phyloP scores from a whole-genome alignment of 1,140 invertebrate genomes.

The Eulimnadia texana region DNA sequence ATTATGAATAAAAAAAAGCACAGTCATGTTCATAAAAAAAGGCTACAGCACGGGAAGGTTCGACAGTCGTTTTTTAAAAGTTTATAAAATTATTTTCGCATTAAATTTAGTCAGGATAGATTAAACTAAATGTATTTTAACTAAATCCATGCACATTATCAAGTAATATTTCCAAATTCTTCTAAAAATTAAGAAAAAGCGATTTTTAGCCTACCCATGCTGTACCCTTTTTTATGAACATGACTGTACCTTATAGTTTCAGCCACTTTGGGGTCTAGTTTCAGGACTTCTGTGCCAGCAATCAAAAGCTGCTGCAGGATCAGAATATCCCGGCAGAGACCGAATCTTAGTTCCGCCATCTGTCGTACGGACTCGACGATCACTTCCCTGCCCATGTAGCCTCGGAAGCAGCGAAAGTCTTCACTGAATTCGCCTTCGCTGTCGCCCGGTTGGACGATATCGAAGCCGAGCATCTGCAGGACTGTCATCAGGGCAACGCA shows the following conservation, averaged over 20 bases:
- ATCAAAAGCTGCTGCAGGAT: constrained; percentile 44
- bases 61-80: too few species aligned
- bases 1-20: too few species aligned
- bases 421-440: not conserved
- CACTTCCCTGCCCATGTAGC: constrained; percentile 52
- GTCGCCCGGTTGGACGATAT: not conserved
- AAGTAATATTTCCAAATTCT: too few species aligned
- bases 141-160: too few species aligned
- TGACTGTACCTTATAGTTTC: constrained; percentile 12
- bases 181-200: too few species aligned
- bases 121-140: too few species aligned
- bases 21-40: too few species aligned
- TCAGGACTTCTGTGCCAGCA: constrained; percentile 31
- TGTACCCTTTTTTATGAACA: too few species aligned
- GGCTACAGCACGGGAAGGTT: too few species aligned
- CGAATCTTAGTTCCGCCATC: constrained; percentile 49
- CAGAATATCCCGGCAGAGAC: constrained; percentile 52
- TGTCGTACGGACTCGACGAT: constrained; percentile 53
- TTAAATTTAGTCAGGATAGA: too few species aligned
- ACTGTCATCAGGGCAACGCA: not conserved
- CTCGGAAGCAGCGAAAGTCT: constrained; percentile 37
- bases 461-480: constrained; percentile 3
- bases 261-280: constrained; percentile 19
- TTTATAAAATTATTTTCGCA: too few species aligned
- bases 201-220: too few species aligned